These are phyloP conservation scores for Diorhabda sublineata DNA, from an alignment of 1,140 invertebrate genomes.

Conservation along the genomic window DNA sequence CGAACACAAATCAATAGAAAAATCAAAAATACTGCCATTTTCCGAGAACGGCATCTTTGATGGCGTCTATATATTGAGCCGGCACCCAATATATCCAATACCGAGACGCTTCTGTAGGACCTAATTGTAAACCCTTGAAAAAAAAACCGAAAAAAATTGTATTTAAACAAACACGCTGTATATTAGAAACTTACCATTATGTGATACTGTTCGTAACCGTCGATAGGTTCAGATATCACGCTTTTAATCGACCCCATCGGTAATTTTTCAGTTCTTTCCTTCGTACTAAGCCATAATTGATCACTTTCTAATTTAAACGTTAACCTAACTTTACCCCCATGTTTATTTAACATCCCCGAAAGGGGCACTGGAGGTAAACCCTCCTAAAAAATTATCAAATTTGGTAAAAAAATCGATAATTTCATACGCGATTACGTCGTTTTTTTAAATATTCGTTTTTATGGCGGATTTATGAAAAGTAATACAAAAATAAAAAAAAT, in stretches of 20 bases:
- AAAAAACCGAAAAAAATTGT: not conserved
- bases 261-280: constrained; percentile 90
- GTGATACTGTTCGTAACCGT: constrained; percentile 89
- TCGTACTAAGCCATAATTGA: constrained; percentile 91
- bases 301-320: constrained; percentile 91
- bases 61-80: constrained; percentile 85
- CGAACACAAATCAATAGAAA: not conserved
- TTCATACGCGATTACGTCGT: too few species aligned
- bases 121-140: constrained; percentile 73
- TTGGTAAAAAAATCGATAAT: too few species aligned
- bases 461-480: too few species aligned
- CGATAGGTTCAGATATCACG: constrained; percentile 78
- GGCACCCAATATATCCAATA: constrained; percentile 97
- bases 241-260: constrained; percentile 87
- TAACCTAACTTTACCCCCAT: constrained; percentile 86
- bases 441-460: too few species aligned
- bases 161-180: too few species aligned
- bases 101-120: constrained; percentile 81
- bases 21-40: constrained; percentile 80
- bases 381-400: constrained; percentile 55
- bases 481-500: too few species aligned
- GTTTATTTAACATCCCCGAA: constrained; percentile 88
- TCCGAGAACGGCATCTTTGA: constrained; percentile 86
- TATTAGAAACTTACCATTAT: constrained; percentile 68
- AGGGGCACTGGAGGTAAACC: constrained; percentile 76